Evolutionary conservation across 2,797 vertebrate species (phyloP).

Genomic region (Linurgus olivaceus): DNA sequence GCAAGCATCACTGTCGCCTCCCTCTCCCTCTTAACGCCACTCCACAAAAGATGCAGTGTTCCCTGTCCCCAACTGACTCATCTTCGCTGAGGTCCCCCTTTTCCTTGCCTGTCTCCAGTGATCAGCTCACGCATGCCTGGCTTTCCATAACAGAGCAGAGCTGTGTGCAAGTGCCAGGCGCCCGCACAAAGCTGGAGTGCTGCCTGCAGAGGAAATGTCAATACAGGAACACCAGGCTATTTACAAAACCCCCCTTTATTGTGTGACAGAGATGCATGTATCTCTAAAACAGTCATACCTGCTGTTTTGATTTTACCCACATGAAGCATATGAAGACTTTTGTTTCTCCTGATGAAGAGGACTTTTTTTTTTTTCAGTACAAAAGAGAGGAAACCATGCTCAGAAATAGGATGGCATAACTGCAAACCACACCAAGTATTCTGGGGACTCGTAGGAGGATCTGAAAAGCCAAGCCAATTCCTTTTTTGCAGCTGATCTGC

Average conservation of each 20-base stretch:
- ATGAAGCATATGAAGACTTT: neutral
- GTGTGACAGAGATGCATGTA: neutral
- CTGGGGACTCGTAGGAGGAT: slow-evolving; percentile 14
- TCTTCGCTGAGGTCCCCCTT: slow-evolving; percentile 25
- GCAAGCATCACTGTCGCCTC: neutral
- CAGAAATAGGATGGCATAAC: neutral
- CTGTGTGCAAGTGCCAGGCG: slow-evolving; percentile 28
- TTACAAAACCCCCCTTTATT: neutral
- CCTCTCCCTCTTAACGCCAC: neutral
- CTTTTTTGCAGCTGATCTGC: slow-evolving; percentile 8
- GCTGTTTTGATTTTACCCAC: neutral
- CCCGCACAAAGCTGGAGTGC: slow-evolving; percentile 19
- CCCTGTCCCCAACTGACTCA: slow-evolving; percentile 61
- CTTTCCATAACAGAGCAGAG: slow-evolving; percentile 45
- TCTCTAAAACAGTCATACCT: neutral
- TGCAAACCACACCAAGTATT: slow-evolving; percentile 26
- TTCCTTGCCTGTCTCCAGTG: slow-evolving; percentile 40
- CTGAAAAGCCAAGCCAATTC: slow-evolving; percentile 19
- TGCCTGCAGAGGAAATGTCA: slow-evolving; percentile 35
- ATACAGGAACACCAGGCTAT: neutral
- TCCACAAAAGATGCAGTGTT: slow-evolving; percentile 55
- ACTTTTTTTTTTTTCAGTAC: neutral
- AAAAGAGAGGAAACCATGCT: neutral
- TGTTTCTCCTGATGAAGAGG: neutral
- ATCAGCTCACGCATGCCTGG: slow-evolving; percentile 66